Evolutionary conservation across 2,888 invertebrate species (phyloP).

Genomic region (Lutraria lutraria): DNA sequence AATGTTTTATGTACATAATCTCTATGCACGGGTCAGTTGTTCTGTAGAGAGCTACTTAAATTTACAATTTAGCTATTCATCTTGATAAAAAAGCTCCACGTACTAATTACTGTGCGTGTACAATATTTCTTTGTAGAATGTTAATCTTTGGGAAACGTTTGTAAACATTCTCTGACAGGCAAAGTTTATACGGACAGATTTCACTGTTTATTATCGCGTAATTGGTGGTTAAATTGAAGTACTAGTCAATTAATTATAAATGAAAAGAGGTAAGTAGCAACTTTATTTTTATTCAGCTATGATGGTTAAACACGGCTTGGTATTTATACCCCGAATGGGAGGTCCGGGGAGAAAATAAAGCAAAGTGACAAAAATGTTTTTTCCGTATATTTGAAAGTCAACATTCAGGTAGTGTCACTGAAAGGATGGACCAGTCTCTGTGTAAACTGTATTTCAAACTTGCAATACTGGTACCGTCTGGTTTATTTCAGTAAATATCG

Average conservation of each 20-base stretch:
- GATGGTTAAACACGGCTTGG: neutral
- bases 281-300: neutral
- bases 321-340: neutral
- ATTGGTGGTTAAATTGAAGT: neutral
- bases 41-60: neutral
- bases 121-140: neutral
- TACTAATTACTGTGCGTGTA: neutral
- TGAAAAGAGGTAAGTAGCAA: neutral
- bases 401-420: too few relatives aligned
- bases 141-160: neutral
- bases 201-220: neutral
- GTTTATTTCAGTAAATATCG: too few relatives aligned
- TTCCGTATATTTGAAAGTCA: too few relatives aligned
- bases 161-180: neutral
- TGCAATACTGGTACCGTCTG: too few relatives aligned
- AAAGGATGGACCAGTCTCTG: too few relatives aligned
- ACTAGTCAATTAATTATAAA: neutral
- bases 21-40: neutral
- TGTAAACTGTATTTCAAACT: too few relatives aligned
- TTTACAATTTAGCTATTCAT: neutral
- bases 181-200: neutral
- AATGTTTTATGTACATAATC: neutral
- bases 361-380: neutral
- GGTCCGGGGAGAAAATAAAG: neutral
- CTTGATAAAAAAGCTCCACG: neutral